Evolutionary conservation across 1,140 invertebrate genomes (phyloP), one percentile per base, ranked within the genome.

Genomic region (Aleiodes sp.): DNA sequence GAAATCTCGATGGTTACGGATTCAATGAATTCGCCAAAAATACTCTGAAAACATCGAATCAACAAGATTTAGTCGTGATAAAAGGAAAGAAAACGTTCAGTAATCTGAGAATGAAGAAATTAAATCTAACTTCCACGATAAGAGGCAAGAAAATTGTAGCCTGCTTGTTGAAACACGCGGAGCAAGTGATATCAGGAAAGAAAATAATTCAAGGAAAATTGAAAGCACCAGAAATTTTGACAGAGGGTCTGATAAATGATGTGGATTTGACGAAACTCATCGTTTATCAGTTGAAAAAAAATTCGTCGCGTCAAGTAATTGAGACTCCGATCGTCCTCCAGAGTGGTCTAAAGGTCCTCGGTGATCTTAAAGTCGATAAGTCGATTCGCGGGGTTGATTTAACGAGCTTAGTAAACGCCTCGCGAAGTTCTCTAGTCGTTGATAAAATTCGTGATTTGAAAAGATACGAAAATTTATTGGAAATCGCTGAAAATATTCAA

Each of bases 61-160:
- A 16, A 0, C 68, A 68, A 8, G 0, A 56, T n/a, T 21, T 26
- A 21, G 62, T 73, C 28, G 43, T 63, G 2, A 68, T 81, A 14
- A 76, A 75, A 26, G 79, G 77, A 24, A 63, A 16, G 26, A 82
- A 82, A 56, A 74, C n/a, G 4, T 82, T 82, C 43, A 65, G 68
- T 2, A 31, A 74, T 60, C 59, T 81, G 21, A 73, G 70, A 77
- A 31, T 77, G 9, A 71, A 72, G 35, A 72, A 74, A n/a, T 12
- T 43, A 16, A 43, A 16, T 43, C 39, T 43, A 16, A 43, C 39
- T 1, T 43, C 39, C n/a, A 73, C 37, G 8, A 43, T 81, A 59
- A 74, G 66, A 62, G 74, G 68, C 6, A 46, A 57, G 10, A 66
- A 33, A 2, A 56, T 80, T 1, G 52, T 74, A 16, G 28, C 75